Conservation (phyloP, 2,888 invertebrate genomes). For the Corbicula japonica region DNA sequence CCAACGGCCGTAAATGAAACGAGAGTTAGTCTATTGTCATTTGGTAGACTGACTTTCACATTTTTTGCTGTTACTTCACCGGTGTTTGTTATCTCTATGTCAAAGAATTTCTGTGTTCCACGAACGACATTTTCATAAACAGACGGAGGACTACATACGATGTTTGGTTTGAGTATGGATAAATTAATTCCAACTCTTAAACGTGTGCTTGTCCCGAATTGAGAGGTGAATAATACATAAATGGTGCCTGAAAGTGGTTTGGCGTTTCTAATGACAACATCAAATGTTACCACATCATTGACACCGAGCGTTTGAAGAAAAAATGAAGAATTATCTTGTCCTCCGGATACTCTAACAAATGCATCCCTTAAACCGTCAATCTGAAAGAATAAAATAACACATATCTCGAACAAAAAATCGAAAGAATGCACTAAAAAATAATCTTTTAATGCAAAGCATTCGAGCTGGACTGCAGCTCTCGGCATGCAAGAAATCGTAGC, state of each 20-base stretch:
- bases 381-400: background rate
- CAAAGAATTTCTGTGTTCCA: conserved; percentile 49
- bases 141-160: conserved; percentile 33
- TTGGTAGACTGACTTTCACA: conserved; percentile 59
- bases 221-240: conserved; percentile 49
- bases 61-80: conserved; percentile 65
- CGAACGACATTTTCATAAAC: conserved; percentile 44
- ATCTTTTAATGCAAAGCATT: too few species aligned
- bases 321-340: conserved; percentile 8
- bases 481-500: too few species aligned
- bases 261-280: conserved; percentile 39
- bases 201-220: conserved; percentile 40
- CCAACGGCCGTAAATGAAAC: conserved; percentile 43
- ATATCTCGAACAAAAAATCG: background rate
- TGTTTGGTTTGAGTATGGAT: conserved; percentile 40
- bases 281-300: conserved; percentile 25
- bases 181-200: conserved; percentile 43
- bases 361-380: background rate
- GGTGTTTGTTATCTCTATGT: conserved; percentile 64
- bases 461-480: too few species aligned
- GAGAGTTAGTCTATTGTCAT: conserved; percentile 57
- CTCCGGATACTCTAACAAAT: background rate
- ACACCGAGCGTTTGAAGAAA: background rate
- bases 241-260: conserved; percentile 55
- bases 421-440: background rate